Conservation (phyloP, 2,888 invertebrate species). For the Euplagia quadripunctaria region DNA sequence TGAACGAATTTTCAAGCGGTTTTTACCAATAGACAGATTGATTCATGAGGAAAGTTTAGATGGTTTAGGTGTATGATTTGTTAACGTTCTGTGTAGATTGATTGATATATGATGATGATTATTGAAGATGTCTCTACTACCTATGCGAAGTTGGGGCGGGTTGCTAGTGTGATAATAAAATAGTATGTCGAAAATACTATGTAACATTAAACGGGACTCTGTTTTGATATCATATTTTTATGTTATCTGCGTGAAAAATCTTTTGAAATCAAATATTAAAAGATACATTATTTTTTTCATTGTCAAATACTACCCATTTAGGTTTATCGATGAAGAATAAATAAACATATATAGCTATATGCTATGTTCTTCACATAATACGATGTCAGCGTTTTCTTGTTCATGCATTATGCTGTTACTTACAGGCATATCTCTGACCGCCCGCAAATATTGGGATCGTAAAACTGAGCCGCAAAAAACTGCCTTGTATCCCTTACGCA, state of each 20-base stretch:
- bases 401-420: conserved; percentile 58
- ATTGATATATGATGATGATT: no score
- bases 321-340: neutral
- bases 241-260: neutral
- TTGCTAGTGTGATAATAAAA: neutral
- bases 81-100: no score
- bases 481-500: conserved; percentile 63
- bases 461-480: conserved; percentile 64
- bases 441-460: conserved; percentile 59
- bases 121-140: no score
- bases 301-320: conserved; percentile 2
- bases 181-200: neutral
- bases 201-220: neutral
- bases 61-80: no score
- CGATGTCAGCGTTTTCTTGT: conserved; percentile 47
- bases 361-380: conserved; percentile 35
- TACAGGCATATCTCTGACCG: conserved; percentile 53
- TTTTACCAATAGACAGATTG: no score
- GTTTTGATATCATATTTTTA: neutral
- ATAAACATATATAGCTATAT: conserved; percentile 19
- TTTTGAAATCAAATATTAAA: neutral
- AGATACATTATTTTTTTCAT: neutral
- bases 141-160: neutral
- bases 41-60: no score
- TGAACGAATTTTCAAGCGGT: no score